Percentiles rank a stretch among this genome's conserved stretches.
Conservation (phyloP, 2,888 invertebrate genomes). For the Phyllotreta striolata region DNA sequence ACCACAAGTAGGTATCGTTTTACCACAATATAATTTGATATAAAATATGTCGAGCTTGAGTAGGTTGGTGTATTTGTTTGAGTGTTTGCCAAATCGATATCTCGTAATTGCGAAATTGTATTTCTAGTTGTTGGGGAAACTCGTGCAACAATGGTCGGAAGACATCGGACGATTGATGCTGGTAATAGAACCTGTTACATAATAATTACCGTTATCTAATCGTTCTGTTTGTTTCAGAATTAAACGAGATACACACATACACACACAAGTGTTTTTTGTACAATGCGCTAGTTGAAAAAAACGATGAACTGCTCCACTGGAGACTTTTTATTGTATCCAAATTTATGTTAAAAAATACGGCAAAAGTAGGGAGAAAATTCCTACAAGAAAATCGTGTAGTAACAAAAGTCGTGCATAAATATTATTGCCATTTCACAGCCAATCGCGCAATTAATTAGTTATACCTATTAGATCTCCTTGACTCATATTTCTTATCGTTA, state of each 20-base stretch:
- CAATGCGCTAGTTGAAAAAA: too few relatives aligned
- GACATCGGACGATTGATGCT: conserved; percentile 49
- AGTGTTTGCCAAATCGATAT: neutral
- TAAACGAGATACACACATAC: neutral
- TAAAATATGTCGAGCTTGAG: conserved; percentile 2
- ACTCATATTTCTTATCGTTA: too few relatives aligned
- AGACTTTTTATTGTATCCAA: too few relatives aligned
- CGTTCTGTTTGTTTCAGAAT: conserved; percentile 34
- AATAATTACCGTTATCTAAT: conserved; percentile 1
- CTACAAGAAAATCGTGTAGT: too few relatives aligned
- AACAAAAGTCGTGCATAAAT: too few relatives aligned
- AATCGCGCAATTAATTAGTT: too few relatives aligned
- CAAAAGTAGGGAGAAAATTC: too few relatives aligned
- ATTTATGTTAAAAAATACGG: too few relatives aligned
- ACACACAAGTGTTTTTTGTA: too few relatives aligned
- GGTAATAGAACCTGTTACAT: conserved; percentile 43
- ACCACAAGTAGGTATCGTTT: conserved; percentile 8
- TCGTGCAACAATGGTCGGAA: conserved; percentile 54
- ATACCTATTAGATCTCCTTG: too few relatives aligned
- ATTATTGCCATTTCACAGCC: too few relatives aligned
- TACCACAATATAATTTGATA: neutral
- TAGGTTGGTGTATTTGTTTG: conserved; percentile 4
- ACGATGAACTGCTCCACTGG: too few relatives aligned
- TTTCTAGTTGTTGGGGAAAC: conserved; percentile 55
- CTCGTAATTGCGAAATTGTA: conserved; percentile 43